phyloP scores from a whole-genome alignment of 2,888 invertebrate species.

The Neoaliturus tenellus region DNA sequence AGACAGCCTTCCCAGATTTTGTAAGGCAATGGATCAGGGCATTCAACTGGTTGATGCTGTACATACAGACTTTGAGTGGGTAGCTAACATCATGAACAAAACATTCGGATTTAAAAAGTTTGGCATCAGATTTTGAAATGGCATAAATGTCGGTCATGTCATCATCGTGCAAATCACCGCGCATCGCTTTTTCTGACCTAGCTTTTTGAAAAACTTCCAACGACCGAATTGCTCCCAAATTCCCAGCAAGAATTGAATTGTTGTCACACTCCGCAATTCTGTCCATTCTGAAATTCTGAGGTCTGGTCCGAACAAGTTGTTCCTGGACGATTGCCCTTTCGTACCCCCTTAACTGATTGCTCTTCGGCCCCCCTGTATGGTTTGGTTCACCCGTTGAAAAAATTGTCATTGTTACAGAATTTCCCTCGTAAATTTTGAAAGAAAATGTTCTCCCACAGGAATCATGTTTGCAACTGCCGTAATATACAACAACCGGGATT shows the following conservation, averaged over 20 bases:
- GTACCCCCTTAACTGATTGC: background rate
- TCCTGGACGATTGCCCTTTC: background rate
- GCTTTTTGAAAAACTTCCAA: background rate
- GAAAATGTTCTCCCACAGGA: background rate
- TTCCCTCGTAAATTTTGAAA: background rate
- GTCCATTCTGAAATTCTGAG: background rate
- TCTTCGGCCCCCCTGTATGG: background rate
- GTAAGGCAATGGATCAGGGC: too few species aligned
- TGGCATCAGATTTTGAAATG: background rate
- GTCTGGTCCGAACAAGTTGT: background rate
- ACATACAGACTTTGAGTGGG: too few species aligned
- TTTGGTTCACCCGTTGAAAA: background rate
- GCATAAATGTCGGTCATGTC: background rate
- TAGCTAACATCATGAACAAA: too few species aligned
- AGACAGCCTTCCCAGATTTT: too few species aligned
- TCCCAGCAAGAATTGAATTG: background rate
- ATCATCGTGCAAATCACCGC: background rate
- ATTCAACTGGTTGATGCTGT: too few species aligned
- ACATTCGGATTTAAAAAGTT: background rate
- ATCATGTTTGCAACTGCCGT: background rate
- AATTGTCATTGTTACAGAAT: background rate
- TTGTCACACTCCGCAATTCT: background rate
- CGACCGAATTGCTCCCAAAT: background rate
- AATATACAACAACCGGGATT: background rate
- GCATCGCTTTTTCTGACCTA: background rate